Evolutionary conservation across 2,797 vertebrate genomes (phyloP), one percentile per base, ranked within the genome.

Genomic region (Picus viridis): DNA sequence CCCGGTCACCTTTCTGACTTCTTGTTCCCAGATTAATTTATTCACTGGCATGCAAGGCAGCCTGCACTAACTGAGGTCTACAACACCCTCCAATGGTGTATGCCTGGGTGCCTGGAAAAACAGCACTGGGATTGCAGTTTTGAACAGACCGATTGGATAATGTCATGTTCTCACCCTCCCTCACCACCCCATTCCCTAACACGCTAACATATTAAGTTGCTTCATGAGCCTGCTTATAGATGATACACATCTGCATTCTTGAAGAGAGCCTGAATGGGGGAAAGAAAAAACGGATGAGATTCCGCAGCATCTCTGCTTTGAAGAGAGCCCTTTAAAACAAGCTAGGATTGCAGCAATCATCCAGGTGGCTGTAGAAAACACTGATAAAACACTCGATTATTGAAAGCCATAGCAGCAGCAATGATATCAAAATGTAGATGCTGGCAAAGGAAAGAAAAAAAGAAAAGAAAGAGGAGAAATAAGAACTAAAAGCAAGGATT

Each of bases 31-130:
- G 77, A 89, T 87, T 80, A 63, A 95, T 95, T 86, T 85, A 92
- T 91, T 83, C 88, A 74, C 26, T 3, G 3, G 73, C 59, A 61
- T 5, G 36, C 62, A 27, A 80, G 59, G 54, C 63, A 82, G 90
- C 27, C 63, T 16, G 45, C 2, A 7, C 63, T 84, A 93, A 73
- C 80, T 7, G 93, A 94, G 78, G 74, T 24, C 26, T 30, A 1
- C 34, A 56, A 94, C 94, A 96, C 91, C 95, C 95, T 96, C 96
- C 96, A 62, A 57, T 18, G 83, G 41, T 57, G 19, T n/a, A 54
- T 1, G 51, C 26, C 23, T 6, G 36, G 26, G 39, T 43, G 67
- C 56, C 77, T 67, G 36, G 22, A 56, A 58, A 85, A 78, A 34
- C 69, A 57, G 47, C 1, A 10, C 23, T 36, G 2, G 4, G 45